Evolutionary conservation across 2,113 vertebrate genomes (phyloP), one percentile per base, ranked within the genome.

Genomic region (Microcebus lehilahytsara): DNA sequence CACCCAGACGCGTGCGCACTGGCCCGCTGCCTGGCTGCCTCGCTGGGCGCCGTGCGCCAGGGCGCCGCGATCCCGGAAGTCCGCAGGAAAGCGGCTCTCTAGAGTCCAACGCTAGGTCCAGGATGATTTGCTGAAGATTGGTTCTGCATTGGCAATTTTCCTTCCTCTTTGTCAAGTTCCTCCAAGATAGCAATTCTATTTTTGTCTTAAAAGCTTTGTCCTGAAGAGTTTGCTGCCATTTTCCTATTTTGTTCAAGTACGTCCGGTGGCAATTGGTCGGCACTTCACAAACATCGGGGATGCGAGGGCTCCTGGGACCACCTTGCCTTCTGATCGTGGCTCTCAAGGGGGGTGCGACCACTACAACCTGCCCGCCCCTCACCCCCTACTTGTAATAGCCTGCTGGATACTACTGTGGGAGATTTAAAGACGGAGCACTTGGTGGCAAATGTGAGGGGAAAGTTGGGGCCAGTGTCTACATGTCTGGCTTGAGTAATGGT

Each of bases 111-210:
- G 97, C 99, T 99, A 93, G 99, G 99, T 98, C 99, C 99, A 85
- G 99, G 99, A 83, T 99, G 99, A 98, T 99, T 99, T 98, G 99
- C 98, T 97, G 99, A 99, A 96, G 99, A 99, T 78, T 99, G 99
- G 98, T 99, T 99, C 98, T 99, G 99, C 98, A 99, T 98, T 97
- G 99, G 98, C 97, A 99, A 98, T 89, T 99, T 99, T 98, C 99
- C 99, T 98, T 99, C 99, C 97, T 99, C 99, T 98, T 99, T 99
- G 98, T 99, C 99, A 98, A 99, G 98, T 97, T 99, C 99, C 89
- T 99, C 99, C 98, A 99, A 98, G 98, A 99, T 99, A 93, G 99
- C 99, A 98, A 99, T 99, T 85, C 99, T 99, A 93, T 99, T 99
- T 98, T 99, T 99, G 98, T 99, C 99, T 95, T 99, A 99, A 98